Percentiles rank a stretch among this genome's conserved stretches.
Evolutionary conservation across 2,888 invertebrate genomes (phyloP).

Genomic region (Podotricha telesiphe): DNA sequence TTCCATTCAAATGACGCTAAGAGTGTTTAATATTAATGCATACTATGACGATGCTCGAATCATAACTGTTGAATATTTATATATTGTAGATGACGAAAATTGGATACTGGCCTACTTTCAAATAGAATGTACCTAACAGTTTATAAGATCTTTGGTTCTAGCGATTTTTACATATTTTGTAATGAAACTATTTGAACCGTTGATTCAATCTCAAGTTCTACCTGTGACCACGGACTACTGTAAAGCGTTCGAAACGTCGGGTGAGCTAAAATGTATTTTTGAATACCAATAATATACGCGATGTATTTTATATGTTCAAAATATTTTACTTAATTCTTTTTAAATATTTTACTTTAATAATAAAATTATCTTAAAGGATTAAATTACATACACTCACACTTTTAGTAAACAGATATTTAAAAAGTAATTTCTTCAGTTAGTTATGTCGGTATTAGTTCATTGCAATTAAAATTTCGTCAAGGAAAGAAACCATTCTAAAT

Average conservation of each 20-base stretch:
- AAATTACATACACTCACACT: not conserved
- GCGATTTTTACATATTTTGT: not conserved
- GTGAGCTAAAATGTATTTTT: too few relatives aligned
- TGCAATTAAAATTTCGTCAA: slow-evolving; percentile 57
- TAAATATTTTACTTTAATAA: not conserved
- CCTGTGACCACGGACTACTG: too few relatives aligned
- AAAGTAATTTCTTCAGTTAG: slow-evolving; percentile 19
- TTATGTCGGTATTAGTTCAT: slow-evolving; percentile 43
- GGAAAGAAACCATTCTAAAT: slow-evolving; percentile 63
- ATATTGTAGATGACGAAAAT: slow-evolving; percentile 30
- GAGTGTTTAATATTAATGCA: slow-evolving; percentile 48
- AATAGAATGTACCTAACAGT: not conserved
- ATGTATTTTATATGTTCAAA: too few relatives aligned
- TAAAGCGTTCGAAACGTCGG: too few relatives aligned
- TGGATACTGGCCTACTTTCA: slow-evolving; percentile 30
- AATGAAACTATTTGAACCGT: too few relatives aligned
- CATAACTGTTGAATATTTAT: slow-evolving; percentile 40
- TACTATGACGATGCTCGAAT: slow-evolving; percentile 32
- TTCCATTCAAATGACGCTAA: slow-evolving; percentile 50
- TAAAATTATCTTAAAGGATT: not conserved
- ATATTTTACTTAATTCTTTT: too few relatives aligned
- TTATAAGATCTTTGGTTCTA: too few relatives aligned
- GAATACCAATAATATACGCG: too few relatives aligned
- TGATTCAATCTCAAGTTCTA: too few relatives aligned
- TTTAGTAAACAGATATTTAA: not conserved